Percentiles rank a stretch among this genome's conserved stretches.
phyloP scores from a whole-genome alignment of 2,888 invertebrate species.

The Julus scandinavius region DNA sequence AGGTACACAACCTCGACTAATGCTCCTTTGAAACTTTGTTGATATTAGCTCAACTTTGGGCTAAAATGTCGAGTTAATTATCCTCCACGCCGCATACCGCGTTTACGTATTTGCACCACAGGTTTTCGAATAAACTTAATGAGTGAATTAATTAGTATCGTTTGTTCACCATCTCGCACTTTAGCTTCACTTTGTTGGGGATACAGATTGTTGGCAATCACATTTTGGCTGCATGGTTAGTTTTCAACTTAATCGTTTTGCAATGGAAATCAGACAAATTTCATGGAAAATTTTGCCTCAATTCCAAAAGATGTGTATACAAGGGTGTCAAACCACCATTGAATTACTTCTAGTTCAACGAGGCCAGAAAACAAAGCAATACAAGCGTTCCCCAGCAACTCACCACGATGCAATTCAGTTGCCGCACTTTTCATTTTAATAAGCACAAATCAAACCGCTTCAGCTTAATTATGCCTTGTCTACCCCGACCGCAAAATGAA shows the following conservation, averaged over 20 bases:
- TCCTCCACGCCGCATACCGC: background rate
- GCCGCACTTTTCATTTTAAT: background rate
- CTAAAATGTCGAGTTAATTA: background rate
- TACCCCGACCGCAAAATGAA: slow-evolving; percentile 14
- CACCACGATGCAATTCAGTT: background rate
- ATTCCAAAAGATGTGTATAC: background rate
- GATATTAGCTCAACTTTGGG: slow-evolving; percentile 5
- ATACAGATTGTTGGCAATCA: background rate
- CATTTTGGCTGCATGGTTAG: background rate
- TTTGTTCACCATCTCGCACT: background rate
- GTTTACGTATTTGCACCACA: background rate
- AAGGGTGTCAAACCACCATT: background rate
- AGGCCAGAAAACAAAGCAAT: background rate
- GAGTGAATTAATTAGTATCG: slow-evolving; percentile 20
- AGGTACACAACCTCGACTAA: slow-evolving; percentile 15
- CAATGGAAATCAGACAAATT: slow-evolving; percentile 18
- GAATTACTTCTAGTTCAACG: slow-evolving; percentile 35
- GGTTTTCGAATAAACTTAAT: slow-evolving; percentile 1
- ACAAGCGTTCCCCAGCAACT: slow-evolving; percentile 11
- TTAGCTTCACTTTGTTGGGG: background rate
- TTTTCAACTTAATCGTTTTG: background rate
- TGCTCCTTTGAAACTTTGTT: slow-evolving; percentile 25
- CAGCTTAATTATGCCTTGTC: slow-evolving; percentile 13
- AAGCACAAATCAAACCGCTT: slow-evolving; percentile 16
- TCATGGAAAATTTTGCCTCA: background rate